Percentiles rank a stretch among this genome's conserved stretches.
Evolutionary conservation across 2,113 vertebrate genomes (phyloP).

Genomic region (Leucopsar rothschildi): DNA sequence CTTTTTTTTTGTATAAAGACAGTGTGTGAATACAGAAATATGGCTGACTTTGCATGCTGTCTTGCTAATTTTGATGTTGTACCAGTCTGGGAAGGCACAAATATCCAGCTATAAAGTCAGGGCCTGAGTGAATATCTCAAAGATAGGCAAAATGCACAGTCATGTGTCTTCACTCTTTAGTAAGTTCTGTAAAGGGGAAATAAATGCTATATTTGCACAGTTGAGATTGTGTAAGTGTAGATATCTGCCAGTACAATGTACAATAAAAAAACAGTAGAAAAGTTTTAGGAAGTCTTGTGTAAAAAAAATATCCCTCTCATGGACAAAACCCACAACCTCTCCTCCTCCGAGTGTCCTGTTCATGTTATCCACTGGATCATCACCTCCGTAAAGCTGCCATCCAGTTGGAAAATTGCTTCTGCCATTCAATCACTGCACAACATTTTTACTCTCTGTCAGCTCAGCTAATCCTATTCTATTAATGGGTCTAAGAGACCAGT

Average conservation of each 20-base stretch:
- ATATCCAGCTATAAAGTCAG: not conserved
- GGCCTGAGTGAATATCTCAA: not conserved
- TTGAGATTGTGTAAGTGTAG: not conserved
- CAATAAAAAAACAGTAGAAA: not conserved
- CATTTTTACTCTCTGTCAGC: not conserved
- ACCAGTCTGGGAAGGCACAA: not conserved
- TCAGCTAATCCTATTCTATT: conserved; percentile 8
- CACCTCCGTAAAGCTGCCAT: not conserved
- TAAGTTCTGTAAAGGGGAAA: not conserved
- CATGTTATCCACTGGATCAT: not conserved
- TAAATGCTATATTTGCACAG: not conserved
- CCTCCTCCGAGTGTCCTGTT: not conserved
- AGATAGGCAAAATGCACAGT: not conserved
- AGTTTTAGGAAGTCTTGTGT: not conserved
- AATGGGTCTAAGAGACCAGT: not conserved
- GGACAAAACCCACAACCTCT: not conserved
- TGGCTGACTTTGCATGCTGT: not conserved
- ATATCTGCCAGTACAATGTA: not conserved
- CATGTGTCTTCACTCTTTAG: not conserved
- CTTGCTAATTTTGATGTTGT: not conserved
- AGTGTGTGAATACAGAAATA: not conserved
- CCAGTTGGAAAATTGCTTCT: conserved; percentile 25
- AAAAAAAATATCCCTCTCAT: not conserved
- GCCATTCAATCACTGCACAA: not conserved
- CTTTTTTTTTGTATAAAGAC: not conserved